Conservation (phyloP, 2,888 invertebrate species). For the Hirtodrosophila histrioides region DNA sequence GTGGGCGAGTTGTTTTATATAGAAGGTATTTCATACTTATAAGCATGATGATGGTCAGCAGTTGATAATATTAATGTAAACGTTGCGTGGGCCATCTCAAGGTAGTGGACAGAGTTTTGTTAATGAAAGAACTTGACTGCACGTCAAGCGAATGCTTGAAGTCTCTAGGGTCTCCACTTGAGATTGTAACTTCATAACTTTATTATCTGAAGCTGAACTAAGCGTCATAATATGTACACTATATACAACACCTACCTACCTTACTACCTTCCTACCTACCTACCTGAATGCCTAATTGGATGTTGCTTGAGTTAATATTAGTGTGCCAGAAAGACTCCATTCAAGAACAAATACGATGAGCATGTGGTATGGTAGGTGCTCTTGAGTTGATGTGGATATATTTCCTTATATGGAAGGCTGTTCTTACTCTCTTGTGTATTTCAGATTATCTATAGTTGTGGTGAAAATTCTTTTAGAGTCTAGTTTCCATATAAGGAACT, state of each 20-base stretch:
- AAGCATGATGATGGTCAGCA: slow-evolving; percentile 22
- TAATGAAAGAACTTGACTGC: slow-evolving; percentile 1
- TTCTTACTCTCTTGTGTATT: slow-evolving; percentile 10
- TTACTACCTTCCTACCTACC: neutral
- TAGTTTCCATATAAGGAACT: slow-evolving; percentile 47
- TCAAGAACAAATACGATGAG: slow-evolving; percentile 6
- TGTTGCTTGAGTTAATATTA: slow-evolving; percentile 11
- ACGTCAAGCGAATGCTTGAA: neutral
- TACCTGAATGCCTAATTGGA: neutral
- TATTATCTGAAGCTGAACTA: too few species aligned
- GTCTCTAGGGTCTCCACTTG: neutral
- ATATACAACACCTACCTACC: slow-evolving; percentile 16
- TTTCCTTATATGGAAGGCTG: slow-evolving; percentile 38
- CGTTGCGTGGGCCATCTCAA: neutral
- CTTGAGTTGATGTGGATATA: slow-evolving; percentile 30
- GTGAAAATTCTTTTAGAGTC: slow-evolving; percentile 40
- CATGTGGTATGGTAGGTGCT: slow-evolving; percentile 17
- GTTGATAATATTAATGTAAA: slow-evolving; percentile 16
- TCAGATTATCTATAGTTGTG: slow-evolving; percentile 10
- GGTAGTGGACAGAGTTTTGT: slow-evolving; percentile 3
- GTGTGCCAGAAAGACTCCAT: slow-evolving; percentile 8
- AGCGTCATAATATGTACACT: too few species aligned
- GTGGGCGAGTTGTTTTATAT: slow-evolving; percentile 21
- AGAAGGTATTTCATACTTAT: neutral
- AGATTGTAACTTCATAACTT: neutral